Conservation (phyloP, 2,113 vertebrate species). For the Alexandromys fortis region DNA sequence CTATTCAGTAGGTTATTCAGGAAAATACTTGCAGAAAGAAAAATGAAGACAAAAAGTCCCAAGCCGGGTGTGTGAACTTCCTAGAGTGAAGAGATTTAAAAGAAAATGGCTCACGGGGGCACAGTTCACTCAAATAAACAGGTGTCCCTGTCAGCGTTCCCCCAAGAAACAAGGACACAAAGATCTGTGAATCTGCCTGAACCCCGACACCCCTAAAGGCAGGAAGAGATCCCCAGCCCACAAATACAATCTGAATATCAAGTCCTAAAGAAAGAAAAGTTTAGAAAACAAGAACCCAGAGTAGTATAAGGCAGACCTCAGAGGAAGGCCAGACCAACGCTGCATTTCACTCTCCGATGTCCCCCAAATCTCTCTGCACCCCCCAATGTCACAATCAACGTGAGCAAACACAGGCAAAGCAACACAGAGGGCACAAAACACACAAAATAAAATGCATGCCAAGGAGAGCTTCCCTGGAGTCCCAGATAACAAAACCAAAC, state of each 20-base stretch:
- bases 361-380: not conserved
- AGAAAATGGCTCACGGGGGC: not conserved
- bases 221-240: not conserved
- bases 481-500: not conserved
- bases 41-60: not conserved
- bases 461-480: not conserved
- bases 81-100: not conserved
- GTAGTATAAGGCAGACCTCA: not conserved
- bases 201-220: not conserved
- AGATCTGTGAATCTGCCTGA: not conserved
- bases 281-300: slow-evolving; percentile 36
- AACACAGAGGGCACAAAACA: not conserved
- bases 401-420: not conserved
- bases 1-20: not conserved
- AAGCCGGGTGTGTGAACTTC: not conserved
- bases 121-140: not conserved
- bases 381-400: not conserved
- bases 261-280: slow-evolving; percentile 51
- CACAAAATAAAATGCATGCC: not conserved
- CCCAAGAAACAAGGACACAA: not conserved
- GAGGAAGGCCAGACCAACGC: not conserved
- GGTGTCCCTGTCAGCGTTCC: not conserved
- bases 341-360: not conserved
- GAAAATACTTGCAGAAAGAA: slow-evolving; percentile 29
- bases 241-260: not conserved